Evolutionary conservation across 2,797 vertebrate species (phyloP).

Genomic region (Parotocinclus haroldoi): DNA sequence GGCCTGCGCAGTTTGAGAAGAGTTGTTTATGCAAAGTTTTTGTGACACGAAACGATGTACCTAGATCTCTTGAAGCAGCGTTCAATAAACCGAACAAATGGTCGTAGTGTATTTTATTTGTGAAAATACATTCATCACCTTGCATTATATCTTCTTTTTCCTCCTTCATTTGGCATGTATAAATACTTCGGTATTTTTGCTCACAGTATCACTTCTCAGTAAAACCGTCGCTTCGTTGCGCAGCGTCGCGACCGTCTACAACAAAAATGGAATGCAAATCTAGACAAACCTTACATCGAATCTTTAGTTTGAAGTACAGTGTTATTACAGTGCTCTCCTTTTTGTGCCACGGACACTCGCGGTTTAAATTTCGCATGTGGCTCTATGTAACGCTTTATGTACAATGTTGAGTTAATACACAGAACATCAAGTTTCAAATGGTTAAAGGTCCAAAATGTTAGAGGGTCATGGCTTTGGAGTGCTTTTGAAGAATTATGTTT

Average conservation of each 20-base stretch:
- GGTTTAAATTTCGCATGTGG: not conserved
- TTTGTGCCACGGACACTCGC: conserved; percentile 10
- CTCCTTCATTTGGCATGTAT: conserved; percentile 53
- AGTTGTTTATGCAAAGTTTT: conserved; percentile 56
- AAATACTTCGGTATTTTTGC: conserved; percentile 54
- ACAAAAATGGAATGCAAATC: conserved; percentile 32
- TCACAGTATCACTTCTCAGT: conserved; percentile 46
- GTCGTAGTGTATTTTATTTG: conserved; percentile 48
- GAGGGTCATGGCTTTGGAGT: not conserved
- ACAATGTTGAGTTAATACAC: conserved; percentile 17
- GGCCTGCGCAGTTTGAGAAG: conserved; percentile 37
- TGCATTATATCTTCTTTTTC: conserved; percentile 41
- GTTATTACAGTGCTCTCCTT: conserved; percentile 7
- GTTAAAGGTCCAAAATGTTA: conserved; percentile 16
- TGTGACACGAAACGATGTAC: conserved; percentile 52
- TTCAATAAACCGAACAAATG: conserved; percentile 57
- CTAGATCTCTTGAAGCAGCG: conserved; percentile 36
- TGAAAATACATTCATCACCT: conserved; percentile 52
- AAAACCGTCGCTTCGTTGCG: conserved; percentile 43
- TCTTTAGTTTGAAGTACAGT: conserved; percentile 15
- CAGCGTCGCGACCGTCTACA: conserved; percentile 39
- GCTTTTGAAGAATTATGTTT: not conserved
- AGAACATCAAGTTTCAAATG: not conserved
- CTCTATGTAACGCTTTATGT: conserved; percentile 2
- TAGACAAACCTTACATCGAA: conserved; percentile 20